Percentiles rank a stretch among this genome's conserved stretches.
These are phyloP conservation scores for Leptura quadrifasciata DNA, from an alignment of 2,888 invertebrate species.

Conservation along the genomic window DNA sequence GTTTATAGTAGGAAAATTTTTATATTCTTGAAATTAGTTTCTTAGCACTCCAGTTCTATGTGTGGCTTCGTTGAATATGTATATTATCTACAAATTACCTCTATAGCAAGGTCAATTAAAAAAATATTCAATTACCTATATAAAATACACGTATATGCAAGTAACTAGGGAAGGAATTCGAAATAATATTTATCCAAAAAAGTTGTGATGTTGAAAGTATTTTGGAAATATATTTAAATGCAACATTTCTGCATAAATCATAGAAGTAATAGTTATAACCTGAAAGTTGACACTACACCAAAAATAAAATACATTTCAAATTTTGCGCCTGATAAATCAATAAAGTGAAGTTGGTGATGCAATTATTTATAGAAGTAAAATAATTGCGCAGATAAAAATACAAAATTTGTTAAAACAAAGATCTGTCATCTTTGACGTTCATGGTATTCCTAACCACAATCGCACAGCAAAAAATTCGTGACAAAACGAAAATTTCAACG, in stretches of 20 bases:
- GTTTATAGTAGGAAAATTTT: no score
- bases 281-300: neutral
- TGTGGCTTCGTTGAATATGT: neutral
- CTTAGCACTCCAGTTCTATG: no score
- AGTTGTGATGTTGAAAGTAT: neutral
- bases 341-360: conserved; percentile 47
- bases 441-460: conserved; percentile 24
- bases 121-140: conserved; percentile 19
- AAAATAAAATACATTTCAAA: conserved; percentile 27
- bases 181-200: neutral
- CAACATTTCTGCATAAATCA: neutral
- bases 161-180: neutral
- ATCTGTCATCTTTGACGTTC: conserved; percentile 24
- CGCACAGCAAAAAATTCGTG: conserved; percentile 30
- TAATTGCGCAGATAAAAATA: conserved; percentile 51
- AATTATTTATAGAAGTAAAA: conserved; percentile 56
- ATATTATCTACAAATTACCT: conserved; percentile 31
- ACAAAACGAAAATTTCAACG: conserved; percentile 36
- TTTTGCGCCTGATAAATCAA: conserved; percentile 39
- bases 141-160: conserved; percentile 4
- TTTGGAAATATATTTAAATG: neutral
- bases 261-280: neutral
- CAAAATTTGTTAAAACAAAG: conserved; percentile 37
- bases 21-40: no score
- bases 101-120: conserved; percentile 43